These are phyloP conservation scores for Python bivittatus DNA, from an alignment of 2,113 vertebrate genomes.

Conservation along the genomic window DNA sequence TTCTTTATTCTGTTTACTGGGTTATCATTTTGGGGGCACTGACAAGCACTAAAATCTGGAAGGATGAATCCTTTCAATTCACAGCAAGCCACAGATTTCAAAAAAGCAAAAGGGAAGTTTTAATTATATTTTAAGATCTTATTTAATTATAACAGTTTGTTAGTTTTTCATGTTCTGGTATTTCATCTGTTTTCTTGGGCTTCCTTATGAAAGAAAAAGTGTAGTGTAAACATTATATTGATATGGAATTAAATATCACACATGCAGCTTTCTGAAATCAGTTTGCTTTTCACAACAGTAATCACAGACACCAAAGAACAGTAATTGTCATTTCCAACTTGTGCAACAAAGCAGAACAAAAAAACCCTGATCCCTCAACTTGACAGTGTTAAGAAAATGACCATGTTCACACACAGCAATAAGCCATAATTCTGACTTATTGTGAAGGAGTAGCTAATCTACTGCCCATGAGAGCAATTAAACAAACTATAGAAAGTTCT, in stretches of 20 bases:
- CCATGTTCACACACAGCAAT: neutral
- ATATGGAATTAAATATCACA: neutral
- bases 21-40: neutral
- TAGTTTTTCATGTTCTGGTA: neutral
- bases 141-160: neutral
- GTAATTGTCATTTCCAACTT: neutral
- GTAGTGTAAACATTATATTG: neutral
- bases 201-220: neutral
- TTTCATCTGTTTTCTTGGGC: neutral
- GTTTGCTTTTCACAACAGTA: neutral
- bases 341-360: neutral
- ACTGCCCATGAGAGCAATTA: neutral
- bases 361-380: neutral
- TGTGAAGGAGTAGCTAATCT: neutral
- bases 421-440: neutral
- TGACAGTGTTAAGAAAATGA: neutral
- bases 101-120: neutral
- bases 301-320: neutral
- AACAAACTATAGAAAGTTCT: neutral
- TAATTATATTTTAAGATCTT: neutral
- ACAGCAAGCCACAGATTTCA: neutral
- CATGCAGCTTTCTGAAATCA: neutral
- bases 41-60: neutral
- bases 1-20: neutral
- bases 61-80: neutral